Base-by-base conservation (phyloP, 1,140 invertebrate genomes). In the Leptinotarsa defecta region DNA sequence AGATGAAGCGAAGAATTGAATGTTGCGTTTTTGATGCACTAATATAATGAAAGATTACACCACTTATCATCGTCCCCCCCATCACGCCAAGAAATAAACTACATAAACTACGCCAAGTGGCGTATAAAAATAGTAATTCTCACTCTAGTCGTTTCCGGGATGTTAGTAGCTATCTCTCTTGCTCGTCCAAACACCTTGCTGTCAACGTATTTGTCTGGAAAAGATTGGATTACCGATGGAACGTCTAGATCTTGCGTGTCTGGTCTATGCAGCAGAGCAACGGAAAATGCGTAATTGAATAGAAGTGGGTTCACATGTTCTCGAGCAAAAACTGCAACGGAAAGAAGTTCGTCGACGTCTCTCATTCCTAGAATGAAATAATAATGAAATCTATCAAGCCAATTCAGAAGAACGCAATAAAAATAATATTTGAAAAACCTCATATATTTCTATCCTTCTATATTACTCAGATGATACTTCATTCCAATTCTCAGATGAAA, bases 201-300 rank as follows among this genome's bases (percentile, higher is more conserved):
- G 79, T 93, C 92, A 79, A 94, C 86, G 82, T 91, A 94, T 80
- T 93, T 93, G 74, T 93, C 92, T 3, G 93, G 93, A 81, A 94
- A 94, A 19, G 89, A 86, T 80, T 93, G 91, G 48, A 88, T 86
- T 49, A 94, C 88, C 0, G 90, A 89, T 1, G 93, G 93, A 72
- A 94, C 82, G 62, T 80, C 74, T 2, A 80, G 20, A 74, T 78
- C 72, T 24, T 74, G 65, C 3, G 80, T 81, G 73, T 81, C 78
- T 6, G n/a, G 17, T 34, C 78, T 62, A 57, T 87, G 86, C 19
- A 85, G 68, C 8, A 87, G 57, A 2, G 86, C 85, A 8, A 86
- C 86, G 27, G 84, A 85, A 19, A 85, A 78, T 19, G 83, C 82
- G 69, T 87, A 87, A 76, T 82, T 83, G 79, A 86, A 87, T 17